Evolutionary conservation across 2,113 vertebrate species (phyloP), one percentile per base, ranked within the genome.

Genomic region (Myotis davidii): DNA sequence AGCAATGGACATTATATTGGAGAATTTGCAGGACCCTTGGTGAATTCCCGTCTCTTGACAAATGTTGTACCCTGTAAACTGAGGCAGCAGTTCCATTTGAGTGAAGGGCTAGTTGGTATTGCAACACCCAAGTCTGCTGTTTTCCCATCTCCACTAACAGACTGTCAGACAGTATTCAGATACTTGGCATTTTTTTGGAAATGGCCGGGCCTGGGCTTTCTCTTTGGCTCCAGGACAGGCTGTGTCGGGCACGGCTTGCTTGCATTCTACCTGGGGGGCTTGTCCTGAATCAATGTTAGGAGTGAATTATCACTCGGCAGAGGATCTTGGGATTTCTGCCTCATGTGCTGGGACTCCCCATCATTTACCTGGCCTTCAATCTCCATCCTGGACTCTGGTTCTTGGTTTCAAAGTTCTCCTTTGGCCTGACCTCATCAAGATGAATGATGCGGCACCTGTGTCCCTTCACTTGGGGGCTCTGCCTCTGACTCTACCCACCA

Each of bases 151-250:
- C 79, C 27, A 86, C 37, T 45, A 78, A 77, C 29, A 82, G 82
- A 61, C 21, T 25, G 23, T 56, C 91, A 77, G 67, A 85, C 21
- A n/a, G 37, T 32, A 27, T 65, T 45, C 39, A 48, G 69, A 89
- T 11, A 59, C 17, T 70, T 76, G 86, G 56, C 21, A 12, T 70
- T 72, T 93, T 23, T 23, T 61, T 32, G n/a, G 82, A 37, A 81
- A 90, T 1, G 2, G 12, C 27, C 56, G 83, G 54, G 59, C 25
- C 83, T 95, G 76, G 81, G 12, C 94, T 95, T 95, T 93, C 87
- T 96, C 86, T 88, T 74, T 94, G 84, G 73, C 91, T 73, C 48
- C 64, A 32, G 74, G 45, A 32, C 29, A 77, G 67, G 27, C 73
- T 48, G 37, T 86, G 27, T 85, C 39, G 20, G 59, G 20, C 13